Base-by-base conservation (phyloP, 2,888 invertebrate species). In the Frankliniella fusca region DNA sequence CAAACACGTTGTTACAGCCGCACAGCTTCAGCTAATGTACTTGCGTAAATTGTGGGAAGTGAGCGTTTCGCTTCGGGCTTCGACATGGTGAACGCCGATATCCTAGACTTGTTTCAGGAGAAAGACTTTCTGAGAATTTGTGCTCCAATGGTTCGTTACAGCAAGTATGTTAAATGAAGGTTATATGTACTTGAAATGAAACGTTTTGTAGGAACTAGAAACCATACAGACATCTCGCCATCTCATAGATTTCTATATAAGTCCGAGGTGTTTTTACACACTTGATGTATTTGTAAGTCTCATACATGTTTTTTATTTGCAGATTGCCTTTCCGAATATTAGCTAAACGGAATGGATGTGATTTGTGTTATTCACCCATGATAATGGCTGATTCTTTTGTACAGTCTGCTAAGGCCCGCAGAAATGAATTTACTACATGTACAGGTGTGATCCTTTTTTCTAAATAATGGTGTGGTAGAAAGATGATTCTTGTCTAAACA, bases 101-200 rank as follows among this genome's bases (percentile, higher is more conserved):
- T 94, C 83, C 84, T 91, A 81, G 91, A 94, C 81, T 87, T 96
- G 82, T 94, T 97, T 86, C 87, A 89, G 83, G 89, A 91, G 80
- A 89, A 92, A 81, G 89, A 90, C 18, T 90, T 93, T 86, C 89
- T 96, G 7, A 94, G 94, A 89, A 91, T 97, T 81, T 94, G 95
- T 89, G 98, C 98, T 2, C 98, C 98, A 0, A 98, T 98, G 98
- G 98, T 98, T 70, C 92, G 98, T 86, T 97, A 97, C 86, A 97
- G 96, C 88, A 94, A 93, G 93, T 93, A 88, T 88, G 89, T 87
- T 27, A 18, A 61, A 28, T 50, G 80, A 80, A n/a, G 54, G 48
- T 38, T 80, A 81, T 48, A 80, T 80, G 5, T 38, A 38, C 38
- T 38, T 38, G 38, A 38, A 38, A 38, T 3, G 5, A 38, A 38